Evolutionary conservation across 2,797 vertebrate species (phyloP).

Genomic region (Amphiprion clarkii): DNA sequence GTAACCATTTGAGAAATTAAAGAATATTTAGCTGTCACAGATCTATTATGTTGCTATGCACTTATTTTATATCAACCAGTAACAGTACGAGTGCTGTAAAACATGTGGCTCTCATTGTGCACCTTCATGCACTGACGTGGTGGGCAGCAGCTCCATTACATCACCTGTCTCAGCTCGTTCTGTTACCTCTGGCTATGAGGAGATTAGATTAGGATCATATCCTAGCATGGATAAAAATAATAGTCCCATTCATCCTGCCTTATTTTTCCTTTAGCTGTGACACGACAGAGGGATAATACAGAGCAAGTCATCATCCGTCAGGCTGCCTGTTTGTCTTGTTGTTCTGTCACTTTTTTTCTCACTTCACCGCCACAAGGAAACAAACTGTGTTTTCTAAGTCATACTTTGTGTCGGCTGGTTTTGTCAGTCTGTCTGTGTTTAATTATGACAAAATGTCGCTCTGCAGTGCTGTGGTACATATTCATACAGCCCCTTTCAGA

Average conservation of each 20-base stretch:
- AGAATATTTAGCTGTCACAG: not conserved
- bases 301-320: slow-evolving; percentile 37
- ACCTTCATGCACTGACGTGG: slow-evolving; percentile 17
- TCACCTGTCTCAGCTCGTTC: slow-evolving; percentile 44
- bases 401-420: not conserved
- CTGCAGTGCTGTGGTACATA: no score
- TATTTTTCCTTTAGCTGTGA: slow-evolving; percentile 44
- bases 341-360: slow-evolving; percentile 7
- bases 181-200: slow-evolving; percentile 65
- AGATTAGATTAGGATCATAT: slow-evolving; percentile 71
- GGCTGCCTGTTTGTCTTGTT: slow-evolving; percentile 26
- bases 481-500: no score
- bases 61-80: not conserved
- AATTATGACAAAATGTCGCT: no score
- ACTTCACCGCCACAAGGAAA: slow-evolving; percentile 13
- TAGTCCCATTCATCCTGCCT: slow-evolving; percentile 52
- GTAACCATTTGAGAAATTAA: not conserved
- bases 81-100: not conserved
- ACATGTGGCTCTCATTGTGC: not conserved
- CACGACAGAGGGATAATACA: slow-evolving; percentile 26
- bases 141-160: slow-evolving; percentile 47
- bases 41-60: not conserved
- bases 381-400: not conserved
- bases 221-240: slow-evolving; percentile 54
- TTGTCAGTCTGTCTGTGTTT: no score